phyloP scores from a whole-genome alignment of 2,888 invertebrate genomes.

The Mythimna albipuncta region DNA sequence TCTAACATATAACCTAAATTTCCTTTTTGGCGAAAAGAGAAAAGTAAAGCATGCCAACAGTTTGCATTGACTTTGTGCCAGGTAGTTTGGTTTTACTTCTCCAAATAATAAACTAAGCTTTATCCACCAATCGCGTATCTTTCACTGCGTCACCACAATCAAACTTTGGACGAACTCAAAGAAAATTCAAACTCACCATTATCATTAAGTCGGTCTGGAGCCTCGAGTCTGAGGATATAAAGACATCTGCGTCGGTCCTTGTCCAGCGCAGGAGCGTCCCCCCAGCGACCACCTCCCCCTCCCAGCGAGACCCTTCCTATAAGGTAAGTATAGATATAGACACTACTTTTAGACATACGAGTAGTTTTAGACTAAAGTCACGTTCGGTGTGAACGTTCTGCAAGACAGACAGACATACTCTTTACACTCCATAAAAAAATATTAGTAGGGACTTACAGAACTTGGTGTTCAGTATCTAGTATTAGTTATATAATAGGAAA shows the following conservation, averaged over 20 bases:
- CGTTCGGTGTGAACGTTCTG: neutral
- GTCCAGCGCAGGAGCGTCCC: slow-evolving; percentile 82
- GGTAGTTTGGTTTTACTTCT: too few relatives aligned
- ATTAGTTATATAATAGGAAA: too few relatives aligned
- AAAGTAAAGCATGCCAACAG: too few relatives aligned
- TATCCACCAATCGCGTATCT: neutral
- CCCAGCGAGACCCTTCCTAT: slow-evolving; percentile 76
- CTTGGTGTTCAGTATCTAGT: too few relatives aligned
- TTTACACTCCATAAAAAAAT: too few relatives aligned
- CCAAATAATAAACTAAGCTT: neutral
- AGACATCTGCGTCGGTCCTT: slow-evolving; percentile 81
- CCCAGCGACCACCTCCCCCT: slow-evolving; percentile 82
- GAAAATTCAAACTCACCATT: slow-evolving; percentile 76
- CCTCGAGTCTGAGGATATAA: slow-evolving; percentile 79
- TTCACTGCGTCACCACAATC: neutral
- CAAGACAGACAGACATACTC: too few relatives aligned
- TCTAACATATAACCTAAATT: too few relatives aligned
- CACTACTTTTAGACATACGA: neutral
- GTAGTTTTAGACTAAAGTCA: neutral
- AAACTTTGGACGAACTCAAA: slow-evolving; percentile 25
- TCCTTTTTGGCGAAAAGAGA: too few relatives aligned
- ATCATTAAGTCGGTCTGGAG: slow-evolving; percentile 85
- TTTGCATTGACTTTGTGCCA: too few relatives aligned
- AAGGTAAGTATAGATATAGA: neutral
- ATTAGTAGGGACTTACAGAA: too few relatives aligned